These are phyloP conservation scores for Bhutanitis thaidina DNA, from an alignment of 2,888 invertebrate genomes.

Conservation along the genomic window DNA sequence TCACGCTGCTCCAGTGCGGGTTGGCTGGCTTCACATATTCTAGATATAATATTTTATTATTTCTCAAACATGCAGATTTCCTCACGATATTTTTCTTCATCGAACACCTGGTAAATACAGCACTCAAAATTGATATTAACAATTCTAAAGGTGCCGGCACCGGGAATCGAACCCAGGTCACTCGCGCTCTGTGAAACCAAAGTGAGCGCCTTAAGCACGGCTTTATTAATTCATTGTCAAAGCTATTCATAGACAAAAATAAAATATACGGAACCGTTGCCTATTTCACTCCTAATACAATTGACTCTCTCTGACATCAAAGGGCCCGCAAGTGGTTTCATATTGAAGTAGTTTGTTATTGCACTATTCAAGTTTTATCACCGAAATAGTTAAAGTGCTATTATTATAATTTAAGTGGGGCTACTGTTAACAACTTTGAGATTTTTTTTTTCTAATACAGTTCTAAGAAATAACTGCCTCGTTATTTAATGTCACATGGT, in stretches of 20 bases:
- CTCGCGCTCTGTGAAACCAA: no score
- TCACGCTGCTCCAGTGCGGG: no score
- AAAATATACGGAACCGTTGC: slow-evolving; percentile 5
- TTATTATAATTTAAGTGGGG: slow-evolving; percentile 7
- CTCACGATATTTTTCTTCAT: no score
- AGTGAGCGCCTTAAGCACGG: no score
- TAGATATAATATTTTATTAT: no score
- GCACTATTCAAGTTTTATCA: slow-evolving; percentile 15
- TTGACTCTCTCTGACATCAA: not conserved
- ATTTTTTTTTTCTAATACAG: not conserved
- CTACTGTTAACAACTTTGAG: not conserved
- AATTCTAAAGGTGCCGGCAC: no score
- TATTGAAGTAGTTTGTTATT: slow-evolving; percentile 14
- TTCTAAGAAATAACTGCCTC: not conserved
- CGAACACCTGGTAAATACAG: no score
- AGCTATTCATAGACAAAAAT: not conserved
- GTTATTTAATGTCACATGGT: not conserved
- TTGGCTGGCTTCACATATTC: no score
- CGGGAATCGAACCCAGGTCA: no score
- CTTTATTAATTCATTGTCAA: no score
- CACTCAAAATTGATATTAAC: no score
- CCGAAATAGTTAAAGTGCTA: not conserved
- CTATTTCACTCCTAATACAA: not conserved
- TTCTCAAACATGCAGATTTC: no score
- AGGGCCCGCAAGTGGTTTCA: not conserved